Evolutionary conservation across 2,888 invertebrate species (phyloP), one percentile per base, ranked within the genome.

Genomic region (Didymodactylos carnosus): DNA sequence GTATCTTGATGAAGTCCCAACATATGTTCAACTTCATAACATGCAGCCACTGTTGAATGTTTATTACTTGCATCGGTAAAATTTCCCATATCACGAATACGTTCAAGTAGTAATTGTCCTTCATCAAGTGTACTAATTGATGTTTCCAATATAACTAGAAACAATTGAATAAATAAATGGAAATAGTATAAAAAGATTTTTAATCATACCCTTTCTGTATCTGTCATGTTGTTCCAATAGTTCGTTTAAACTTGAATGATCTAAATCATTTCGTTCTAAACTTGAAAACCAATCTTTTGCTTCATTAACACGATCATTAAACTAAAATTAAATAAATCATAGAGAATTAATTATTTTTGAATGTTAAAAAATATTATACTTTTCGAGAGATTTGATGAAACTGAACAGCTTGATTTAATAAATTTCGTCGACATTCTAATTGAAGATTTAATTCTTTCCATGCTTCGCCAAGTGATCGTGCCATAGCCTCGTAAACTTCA

Each of bases 401-500:
- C 77, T 88, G 86, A 51, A 90, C 88, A 80, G 90, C 90, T 78
- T 89, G 85, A 78, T 90, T 89, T 69, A 92, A 85, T 76, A 92
- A 87, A 78, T 88, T 87, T 80, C 89, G 89, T 72, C 92, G 86
- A 76, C 88, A 87, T 79, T 91, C 89, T 77, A 92, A 84, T 79
- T 90, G 88, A 77, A 86, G 86, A 81, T 91, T 88, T 75, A 92
- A 88, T 81, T 92, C 91, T 79, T 88, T 88, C 92, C 92, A 92
- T 41, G 86, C 86, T 76, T 83, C 81, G 23, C 83, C 84, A 73
- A 86, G 80, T 40, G 84, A 84, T 80, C 90, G 90, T 23, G 91
- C 91, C 92, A 92, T 92, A 43, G 91, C 91, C 75, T 89, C 88
- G 82, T 91, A 90, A 39, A 92, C 90, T 83, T 90, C 89, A 2